phyloP scores from a whole-genome alignment of 2,113 vertebrate species.

The Petrocephalus microphthalmus region DNA sequence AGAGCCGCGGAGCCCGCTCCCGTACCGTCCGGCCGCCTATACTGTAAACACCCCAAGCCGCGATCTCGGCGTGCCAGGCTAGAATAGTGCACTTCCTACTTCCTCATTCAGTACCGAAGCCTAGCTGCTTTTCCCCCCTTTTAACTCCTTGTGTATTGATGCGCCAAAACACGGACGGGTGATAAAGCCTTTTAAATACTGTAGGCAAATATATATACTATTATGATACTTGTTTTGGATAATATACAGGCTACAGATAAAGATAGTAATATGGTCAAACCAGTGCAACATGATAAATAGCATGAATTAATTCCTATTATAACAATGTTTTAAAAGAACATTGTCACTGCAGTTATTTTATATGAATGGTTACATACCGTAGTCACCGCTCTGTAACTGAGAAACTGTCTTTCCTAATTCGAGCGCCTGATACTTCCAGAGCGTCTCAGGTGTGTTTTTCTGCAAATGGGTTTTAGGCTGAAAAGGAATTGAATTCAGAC shows the following conservation, averaged over 20 bases:
- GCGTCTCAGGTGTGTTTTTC: background rate
- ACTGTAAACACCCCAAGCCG: background rate
- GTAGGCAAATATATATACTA: background rate
- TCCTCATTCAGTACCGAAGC: constrained; percentile 15
- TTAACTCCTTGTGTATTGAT: constrained; percentile 21
- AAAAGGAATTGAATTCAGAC: background rate
- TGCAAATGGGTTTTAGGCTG: background rate
- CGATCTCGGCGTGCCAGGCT: background rate
- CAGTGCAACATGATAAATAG: background rate
- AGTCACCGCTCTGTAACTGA: background rate
- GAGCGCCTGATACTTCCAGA: background rate
- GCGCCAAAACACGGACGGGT: background rate
- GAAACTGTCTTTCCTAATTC: background rate
- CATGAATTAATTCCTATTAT: background rate
- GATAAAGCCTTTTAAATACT: background rate
- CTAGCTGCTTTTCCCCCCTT: background rate
- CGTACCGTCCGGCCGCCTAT: background rate
- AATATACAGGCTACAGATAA: background rate
- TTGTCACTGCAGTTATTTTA: background rate
- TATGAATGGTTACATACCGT: background rate
- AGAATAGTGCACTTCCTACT: constrained; percentile 19
- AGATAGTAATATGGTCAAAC: background rate
- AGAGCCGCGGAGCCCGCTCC: background rate
- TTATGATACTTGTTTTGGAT: background rate
- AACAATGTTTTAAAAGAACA: background rate